Base-by-base conservation (phyloP, 2,888 invertebrate genomes). In the Meganola albula region DNA sequence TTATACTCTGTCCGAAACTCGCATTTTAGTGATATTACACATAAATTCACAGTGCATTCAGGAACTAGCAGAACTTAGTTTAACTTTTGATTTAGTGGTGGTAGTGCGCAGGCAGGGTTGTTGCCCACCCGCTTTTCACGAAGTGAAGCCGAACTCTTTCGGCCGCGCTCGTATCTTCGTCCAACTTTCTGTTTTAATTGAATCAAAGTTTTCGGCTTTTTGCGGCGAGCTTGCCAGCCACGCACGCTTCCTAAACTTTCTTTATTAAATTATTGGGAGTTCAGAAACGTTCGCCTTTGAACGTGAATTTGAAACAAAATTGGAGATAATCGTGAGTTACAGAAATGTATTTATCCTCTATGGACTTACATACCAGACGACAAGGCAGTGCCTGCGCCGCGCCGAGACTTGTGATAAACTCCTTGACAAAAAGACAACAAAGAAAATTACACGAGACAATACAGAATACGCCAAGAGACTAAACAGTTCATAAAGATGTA, bases 201-300 rank as follows among this genome's bases (percentile, higher is more conserved):
- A 84, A 84, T 84, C 77, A 78, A 80, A 83, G 82, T 82, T 82
- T 80, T 82, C 76, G 78, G 83, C 79, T 84, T 84, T 83, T 83
- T 84, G 84, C 70, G 84, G 83, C 74, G 68, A 78, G 76, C 77
- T 71, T 74, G 73, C 76, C 77, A 77, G 72, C 78, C 80, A 83
- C 80, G 84, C 80, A 84, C 83, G 83, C 75, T 74, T 70, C 63
- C 67, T 70, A 75, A 84, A 85, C 75, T 84, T 85, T 83, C 79
- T 78, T 83, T 85, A 85, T 85, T 84, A 84, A 83, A 85, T 84
- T 84, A 85, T 85, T 80, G 79, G 77, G 73, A 79, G 80, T 80
- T 80, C 72, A 74, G 82, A 78, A 82, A 77, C 75, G 75, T 77
- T 80, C 76, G 74, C 74, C 77, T 84, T 84, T 80, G 80, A 79